Conservation (phyloP, 37 sponge, comb jelly and placozoan genomes). For the Ianthella basta region DNA sequence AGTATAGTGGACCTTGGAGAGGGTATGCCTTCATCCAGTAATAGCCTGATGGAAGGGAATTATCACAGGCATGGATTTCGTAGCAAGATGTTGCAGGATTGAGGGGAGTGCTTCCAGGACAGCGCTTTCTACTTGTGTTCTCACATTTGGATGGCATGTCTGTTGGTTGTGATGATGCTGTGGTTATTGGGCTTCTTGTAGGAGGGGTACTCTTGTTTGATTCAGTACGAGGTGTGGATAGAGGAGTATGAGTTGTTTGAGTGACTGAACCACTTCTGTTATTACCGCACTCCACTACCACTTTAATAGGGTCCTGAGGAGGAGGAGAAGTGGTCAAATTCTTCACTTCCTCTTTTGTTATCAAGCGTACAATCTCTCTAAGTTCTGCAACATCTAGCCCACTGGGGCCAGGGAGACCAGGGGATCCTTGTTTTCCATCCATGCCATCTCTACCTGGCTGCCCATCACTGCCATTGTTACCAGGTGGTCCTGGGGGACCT, state of each 20-base stretch:
- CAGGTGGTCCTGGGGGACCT: too few relatives aligned
- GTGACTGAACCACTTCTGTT: too few relatives aligned
- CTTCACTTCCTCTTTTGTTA: constrained; percentile 23
- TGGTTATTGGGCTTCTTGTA: too few relatives aligned
- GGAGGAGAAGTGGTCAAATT: not conserved
- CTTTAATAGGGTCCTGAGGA: not conserved
- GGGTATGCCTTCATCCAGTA: constrained; percentile 16
- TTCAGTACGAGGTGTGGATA: too few relatives aligned
- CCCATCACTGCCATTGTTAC: too few relatives aligned
- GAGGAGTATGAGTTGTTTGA: too few relatives aligned
- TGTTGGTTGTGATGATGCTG: too few relatives aligned
- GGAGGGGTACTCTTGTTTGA: too few relatives aligned
- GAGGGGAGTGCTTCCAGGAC: not conserved
- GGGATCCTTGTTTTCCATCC: not conserved
- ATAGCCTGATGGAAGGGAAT: not conserved
- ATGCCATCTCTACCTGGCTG: not conserved
- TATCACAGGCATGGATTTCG: not conserved
- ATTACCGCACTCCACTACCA: not conserved
- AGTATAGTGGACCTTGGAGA: too few relatives aligned
- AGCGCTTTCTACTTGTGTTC: too few relatives aligned
- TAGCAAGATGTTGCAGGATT: not conserved
- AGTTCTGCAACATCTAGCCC: not conserved
- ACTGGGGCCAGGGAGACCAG: constrained; percentile 3
- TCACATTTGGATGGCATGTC: too few relatives aligned
- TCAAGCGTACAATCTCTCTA: not conserved